Evolutionary conservation across 2,113 vertebrate species (phyloP), one percentile per base, ranked within the genome.

Genomic region (Labeo rohita): DNA sequence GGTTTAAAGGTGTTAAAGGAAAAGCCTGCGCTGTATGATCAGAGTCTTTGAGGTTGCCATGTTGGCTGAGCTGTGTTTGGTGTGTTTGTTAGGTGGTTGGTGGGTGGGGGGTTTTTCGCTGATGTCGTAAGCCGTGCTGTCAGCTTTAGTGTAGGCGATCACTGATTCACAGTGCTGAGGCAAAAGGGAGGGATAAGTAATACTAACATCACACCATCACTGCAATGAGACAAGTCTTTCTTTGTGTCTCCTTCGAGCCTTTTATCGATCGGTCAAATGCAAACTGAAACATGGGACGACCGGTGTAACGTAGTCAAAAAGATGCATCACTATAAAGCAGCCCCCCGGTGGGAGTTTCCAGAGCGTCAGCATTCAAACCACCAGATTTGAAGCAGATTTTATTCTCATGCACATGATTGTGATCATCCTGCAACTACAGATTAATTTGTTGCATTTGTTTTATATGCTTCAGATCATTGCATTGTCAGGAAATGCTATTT

Each of bases 1-100:
- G 80, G 80, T 82, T 70, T 68, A 68, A 50, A 89, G 90, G 92
- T 88, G 87, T 88, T 89, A 88, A 78, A 21, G 34, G 36, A 86
- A 77, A 84, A 90, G 79, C 66, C 86, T 82, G 36, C 54, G 63
- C 68, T 82, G 70, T 43, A 39, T 39, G 70, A 47, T 85, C 43
- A 6, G 9, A 87, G 86, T 87, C 88, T 87, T 85, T 86, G 49
- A 6, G 78, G 73, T 84, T 50, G 39, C 28, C 68, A 8, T 3
- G 52, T 68, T 77, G 43, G 39, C 79, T 85, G 61, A 7, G 2
- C 13, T 63, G 54, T 50, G 70, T 73, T 63, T 63, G 36, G 16
- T 18, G 45, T 89, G 84, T n/a, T 78, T 75, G 78, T 74, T 21
- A 13, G 70, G 5, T 15, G 77, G 84, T 59, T 85, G 34, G 47